Evolutionary conservation across 2,113 vertebrate species (phyloP).

Genomic region (Parotia lawesii): DNA sequence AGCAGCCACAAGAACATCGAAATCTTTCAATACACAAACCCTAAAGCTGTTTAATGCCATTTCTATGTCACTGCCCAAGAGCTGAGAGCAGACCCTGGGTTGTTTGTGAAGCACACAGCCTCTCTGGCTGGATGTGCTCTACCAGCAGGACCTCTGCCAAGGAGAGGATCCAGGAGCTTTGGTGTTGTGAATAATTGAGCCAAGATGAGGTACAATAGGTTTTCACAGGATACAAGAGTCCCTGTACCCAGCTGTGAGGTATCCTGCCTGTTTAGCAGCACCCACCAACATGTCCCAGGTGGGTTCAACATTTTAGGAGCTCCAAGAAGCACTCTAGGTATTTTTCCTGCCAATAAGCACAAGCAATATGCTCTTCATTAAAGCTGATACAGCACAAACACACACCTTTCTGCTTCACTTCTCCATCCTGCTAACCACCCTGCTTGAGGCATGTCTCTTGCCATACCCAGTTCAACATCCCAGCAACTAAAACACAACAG

Average conservation of each 20-base stretch:
- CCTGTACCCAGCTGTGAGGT: not conserved
- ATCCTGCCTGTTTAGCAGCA: not conserved
- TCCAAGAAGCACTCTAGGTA: not conserved
- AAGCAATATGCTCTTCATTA: not conserved
- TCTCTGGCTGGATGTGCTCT: not conserved
- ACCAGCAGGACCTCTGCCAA: not conserved
- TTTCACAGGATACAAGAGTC: not conserved
- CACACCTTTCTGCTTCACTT: not conserved
- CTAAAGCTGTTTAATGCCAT: not conserved
- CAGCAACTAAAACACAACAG: conserved; percentile 9
- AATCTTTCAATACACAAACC: not conserved
- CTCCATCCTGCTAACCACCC: not conserved
- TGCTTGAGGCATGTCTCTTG: not conserved
- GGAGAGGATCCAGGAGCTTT: not conserved
- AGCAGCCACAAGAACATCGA: rapidly evolving
- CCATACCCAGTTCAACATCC: not conserved
- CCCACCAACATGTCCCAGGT: not conserved
- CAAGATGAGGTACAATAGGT: not conserved
- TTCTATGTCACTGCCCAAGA: not conserved
- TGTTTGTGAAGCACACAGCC: rapidly evolving
- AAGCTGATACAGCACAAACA: not conserved
- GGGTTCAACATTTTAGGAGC: not conserved
- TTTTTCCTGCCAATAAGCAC: not conserved
- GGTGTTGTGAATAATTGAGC: not conserved
- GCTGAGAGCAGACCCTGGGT: rapidly evolving